phyloP scores from a whole-genome alignment of 2,113 vertebrate genomes.

The Macroglossus sobrinus region DNA sequence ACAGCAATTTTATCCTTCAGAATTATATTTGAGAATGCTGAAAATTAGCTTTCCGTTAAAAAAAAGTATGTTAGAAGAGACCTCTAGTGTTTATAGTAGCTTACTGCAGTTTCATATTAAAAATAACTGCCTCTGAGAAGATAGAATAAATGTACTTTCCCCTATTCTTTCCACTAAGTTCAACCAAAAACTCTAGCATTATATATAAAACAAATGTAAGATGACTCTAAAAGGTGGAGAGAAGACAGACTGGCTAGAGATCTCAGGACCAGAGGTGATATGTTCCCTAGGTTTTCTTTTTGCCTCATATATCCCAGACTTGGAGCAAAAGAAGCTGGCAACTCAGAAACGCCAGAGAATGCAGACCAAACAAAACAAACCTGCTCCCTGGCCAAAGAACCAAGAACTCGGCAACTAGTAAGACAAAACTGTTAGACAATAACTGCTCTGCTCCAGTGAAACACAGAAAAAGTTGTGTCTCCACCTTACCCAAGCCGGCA shows the following conservation, averaged over 20 bases:
- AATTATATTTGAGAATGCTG: background rate
- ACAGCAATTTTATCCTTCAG: background rate
- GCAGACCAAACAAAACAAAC: background rate
- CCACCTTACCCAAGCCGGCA: too few relatives aligned
- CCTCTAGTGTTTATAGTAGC: constrained; percentile 50
- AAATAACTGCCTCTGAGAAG: background rate
- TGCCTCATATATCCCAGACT: background rate
- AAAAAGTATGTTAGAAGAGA: constrained; percentile 26
- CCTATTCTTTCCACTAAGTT: background rate
- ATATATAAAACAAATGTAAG: background rate
- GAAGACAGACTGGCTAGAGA: background rate
- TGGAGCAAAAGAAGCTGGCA: background rate
- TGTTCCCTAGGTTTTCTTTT: background rate
- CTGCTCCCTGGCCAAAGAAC: background rate
- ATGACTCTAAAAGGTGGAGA: background rate
- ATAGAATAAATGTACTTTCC: background rate
- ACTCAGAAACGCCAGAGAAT: background rate
- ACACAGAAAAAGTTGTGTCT: background rate
- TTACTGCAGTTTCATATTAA: background rate
- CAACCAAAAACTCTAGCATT: background rate
- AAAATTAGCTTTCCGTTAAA: background rate
- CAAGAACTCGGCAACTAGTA: background rate
- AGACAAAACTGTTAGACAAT: background rate
- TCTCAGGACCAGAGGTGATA: background rate
- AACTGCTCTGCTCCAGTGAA: background rate